A percentile compares a stretch with the other conserved stretches of the same genome.
These are phyloP conservation scores for Metopolophium dirhodum DNA, from an alignment of 1,140 invertebrate genomes.

Conservation along the genomic window DNA sequence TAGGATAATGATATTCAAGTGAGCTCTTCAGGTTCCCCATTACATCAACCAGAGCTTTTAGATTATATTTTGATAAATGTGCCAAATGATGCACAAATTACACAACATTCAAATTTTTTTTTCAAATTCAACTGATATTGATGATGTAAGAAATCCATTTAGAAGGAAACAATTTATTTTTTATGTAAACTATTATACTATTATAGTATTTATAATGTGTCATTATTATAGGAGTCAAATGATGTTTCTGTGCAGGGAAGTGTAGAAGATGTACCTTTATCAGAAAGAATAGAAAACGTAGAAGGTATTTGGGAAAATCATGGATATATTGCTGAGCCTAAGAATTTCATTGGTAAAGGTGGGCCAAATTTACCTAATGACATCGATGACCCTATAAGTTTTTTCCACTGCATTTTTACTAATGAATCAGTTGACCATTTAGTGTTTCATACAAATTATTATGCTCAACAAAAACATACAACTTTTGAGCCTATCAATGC, in stretches of 20 bases:
- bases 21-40: not conserved
- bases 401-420: not conserved
- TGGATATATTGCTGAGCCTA: not conserved
- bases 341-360: not conserved
- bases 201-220: not conserved
- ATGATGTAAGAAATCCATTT: not conserved
- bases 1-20: conserved; percentile 6
- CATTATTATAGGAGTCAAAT: not conserved
- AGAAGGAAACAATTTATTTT: not conserved
- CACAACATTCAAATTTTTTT: not conserved
- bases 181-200: not conserved
- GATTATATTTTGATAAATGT: not conserved
- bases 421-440: not conserved
- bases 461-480: no score
- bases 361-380: not conserved
- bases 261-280: not conserved
- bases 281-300: not conserved
- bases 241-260: not conserved
- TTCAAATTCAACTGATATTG: not conserved
- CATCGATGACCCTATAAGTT: not conserved
- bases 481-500: no score
- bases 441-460: no score
- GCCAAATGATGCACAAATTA: not conserved
- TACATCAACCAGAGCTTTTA: not conserved
- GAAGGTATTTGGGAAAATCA: conserved; percentile 5